phyloP scores from a whole-genome alignment of 2,113 vertebrate genomes.

The Serinus canaria region DNA sequence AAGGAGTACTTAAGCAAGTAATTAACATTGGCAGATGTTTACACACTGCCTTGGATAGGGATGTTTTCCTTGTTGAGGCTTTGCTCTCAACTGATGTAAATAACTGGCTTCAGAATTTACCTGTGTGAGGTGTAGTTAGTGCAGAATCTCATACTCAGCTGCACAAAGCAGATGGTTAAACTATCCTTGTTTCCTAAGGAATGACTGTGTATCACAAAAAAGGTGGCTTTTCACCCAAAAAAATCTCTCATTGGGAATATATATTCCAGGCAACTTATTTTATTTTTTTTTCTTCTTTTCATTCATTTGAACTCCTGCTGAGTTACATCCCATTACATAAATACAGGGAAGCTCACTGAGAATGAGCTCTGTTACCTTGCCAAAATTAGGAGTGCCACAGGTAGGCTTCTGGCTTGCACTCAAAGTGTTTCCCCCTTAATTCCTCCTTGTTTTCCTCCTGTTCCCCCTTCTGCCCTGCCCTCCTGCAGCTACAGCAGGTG shows the following conservation, averaged over 20 bases:
- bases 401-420: not conserved
- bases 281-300: not conserved
- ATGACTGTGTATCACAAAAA: not conserved
- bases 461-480: not conserved
- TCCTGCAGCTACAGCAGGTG: not conserved
- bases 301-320: not conserved
- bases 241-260: not conserved
- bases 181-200: not conserved
- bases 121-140: not conserved
- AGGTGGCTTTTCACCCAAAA: not conserved
- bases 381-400: not conserved
- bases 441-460: not conserved
- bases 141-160: not conserved
- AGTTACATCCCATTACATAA: not conserved
- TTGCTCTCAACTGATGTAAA: not conserved
- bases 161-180: slow-evolving; percentile 1
- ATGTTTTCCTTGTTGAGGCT: not conserved
- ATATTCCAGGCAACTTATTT: not conserved
- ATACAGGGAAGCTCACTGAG: not conserved
- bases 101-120: not conserved
- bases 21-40: slow-evolving; percentile 6
- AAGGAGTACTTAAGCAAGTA: not conserved
- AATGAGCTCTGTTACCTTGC: not conserved
- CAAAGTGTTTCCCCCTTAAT: not conserved
- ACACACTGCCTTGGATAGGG: not conserved